Base-by-base conservation (phyloP, 2,888 invertebrate species). In the Ptycholaimellus sp. region DNA sequence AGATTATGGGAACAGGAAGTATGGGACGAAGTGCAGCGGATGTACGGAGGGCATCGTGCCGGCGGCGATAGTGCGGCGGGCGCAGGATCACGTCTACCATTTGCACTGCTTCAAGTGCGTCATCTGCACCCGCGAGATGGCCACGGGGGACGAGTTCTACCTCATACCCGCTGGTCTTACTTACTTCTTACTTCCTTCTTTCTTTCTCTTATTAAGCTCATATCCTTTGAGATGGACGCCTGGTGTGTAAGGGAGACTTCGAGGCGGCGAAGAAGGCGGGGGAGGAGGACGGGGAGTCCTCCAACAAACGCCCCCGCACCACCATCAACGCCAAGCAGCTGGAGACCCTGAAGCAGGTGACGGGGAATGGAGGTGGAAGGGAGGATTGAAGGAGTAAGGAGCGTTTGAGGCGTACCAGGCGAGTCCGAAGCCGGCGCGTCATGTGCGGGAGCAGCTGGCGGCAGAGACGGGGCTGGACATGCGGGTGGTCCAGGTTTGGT, bases 251-350 rank as follows among this genome's bases (percentile, higher is more conserved):
- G 59, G 74, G 79, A 1, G 96, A 96, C 62, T 96, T 93, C 63
- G 93, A 96, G 61, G 79, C 85, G 14, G 87, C 90, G 40, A 83
- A 87, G 66, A 80, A 83, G 40, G 57, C 64, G 58, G 65, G 67
- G 64, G 22, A 38, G 48, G 35, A 25, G 53, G 64, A 65, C 44
- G 59, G 61, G 52, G 93, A 93, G 58, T 81, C 81, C 13, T 83
- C 87, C 28, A 93, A 87, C 66, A 96, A 96, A 64, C 69, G 96
- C 60, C 96, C 96, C 20, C 69, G 96, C 40, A 96, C 96, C 41
- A 96, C 93, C 42, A 96, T 96, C 56, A 90, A 90, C 11, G 93
- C 96, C 33, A 93, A 93, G 61, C 93, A 93, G 66, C 67, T 96
- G 59, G 96, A 96, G 62, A 90, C 90, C 1, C 67, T 96, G 47